Conservation (phyloP, 2,888 invertebrate genomes). For the Tetragnatha montana region DNA sequence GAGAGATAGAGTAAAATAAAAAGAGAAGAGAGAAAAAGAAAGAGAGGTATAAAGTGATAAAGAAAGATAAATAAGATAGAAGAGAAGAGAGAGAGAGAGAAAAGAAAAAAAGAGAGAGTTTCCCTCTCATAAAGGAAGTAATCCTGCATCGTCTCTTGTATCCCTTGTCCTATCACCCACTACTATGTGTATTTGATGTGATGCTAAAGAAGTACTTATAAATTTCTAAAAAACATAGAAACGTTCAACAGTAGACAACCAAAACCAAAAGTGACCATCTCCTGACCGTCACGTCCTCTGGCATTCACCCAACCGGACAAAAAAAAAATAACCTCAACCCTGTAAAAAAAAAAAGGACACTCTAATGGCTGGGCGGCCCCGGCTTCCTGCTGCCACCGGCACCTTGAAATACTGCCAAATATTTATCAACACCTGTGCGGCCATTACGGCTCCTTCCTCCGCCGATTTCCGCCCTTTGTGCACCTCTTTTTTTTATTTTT, state of each 20-base stretch:
- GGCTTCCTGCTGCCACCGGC: conserved; percentile 45
- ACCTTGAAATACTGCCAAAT: conserved; percentile 70
- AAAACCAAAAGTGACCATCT: background rate
- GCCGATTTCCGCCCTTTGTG: background rate
- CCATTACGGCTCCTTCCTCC: conserved; percentile 34
- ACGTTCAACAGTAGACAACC: background rate
- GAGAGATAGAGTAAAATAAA: no score
- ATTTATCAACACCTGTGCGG: conserved; percentile 67
- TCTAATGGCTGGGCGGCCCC: conserved; percentile 52
- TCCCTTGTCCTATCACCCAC: background rate
- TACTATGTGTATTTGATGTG: background rate
- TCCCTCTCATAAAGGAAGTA: background rate
- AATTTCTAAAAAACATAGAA: background rate
- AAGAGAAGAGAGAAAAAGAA: no score
- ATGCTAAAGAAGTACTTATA: background rate
- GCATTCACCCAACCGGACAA: conserved; percentile 35
- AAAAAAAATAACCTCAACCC: background rate
- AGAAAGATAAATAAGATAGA: no score
- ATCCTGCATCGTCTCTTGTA: background rate
- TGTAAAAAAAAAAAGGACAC: conserved; percentile 6
- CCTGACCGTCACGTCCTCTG: conserved; percentile 14
- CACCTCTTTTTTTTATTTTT: background rate
- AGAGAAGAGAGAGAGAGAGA: no score
- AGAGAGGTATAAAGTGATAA: no score
- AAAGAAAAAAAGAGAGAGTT: no score